Evolutionary conservation across 53 echinoderm and acorn worm genomes (phyloP).

Genomic region (Holothuria scabra): DNA sequence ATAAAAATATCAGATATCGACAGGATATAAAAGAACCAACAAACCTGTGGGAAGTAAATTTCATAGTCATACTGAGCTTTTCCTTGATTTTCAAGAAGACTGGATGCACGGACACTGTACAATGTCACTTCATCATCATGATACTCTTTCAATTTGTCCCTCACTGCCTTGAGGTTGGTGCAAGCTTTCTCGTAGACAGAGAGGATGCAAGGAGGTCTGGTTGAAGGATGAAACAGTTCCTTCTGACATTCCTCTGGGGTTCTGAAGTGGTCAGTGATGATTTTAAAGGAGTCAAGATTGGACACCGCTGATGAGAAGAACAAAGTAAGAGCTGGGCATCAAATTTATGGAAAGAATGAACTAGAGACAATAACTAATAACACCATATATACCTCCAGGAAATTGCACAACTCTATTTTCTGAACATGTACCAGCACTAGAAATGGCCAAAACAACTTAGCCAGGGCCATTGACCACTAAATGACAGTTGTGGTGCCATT

Average conservation of each 20-base stretch:
- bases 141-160: constrained; percentile 88
- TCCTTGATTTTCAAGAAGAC: constrained; percentile 67
- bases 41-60: constrained; percentile 82
- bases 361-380: no score
- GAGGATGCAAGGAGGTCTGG: constrained; percentile 75
- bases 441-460: no score
- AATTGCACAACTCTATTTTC: no score
- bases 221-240: constrained; percentile 69
- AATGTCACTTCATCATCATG: constrained; percentile 84
- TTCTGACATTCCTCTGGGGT: constrained; percentile 54
- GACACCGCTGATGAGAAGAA: constrained; percentile 73
- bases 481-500: no score
- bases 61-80: constrained; percentile 83
- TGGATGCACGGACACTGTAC: constrained; percentile 74
- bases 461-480: no score
- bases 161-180: constrained; percentile 86
- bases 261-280: constrained; percentile 74
- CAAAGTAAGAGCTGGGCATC: background rate
- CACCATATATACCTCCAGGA: no score
- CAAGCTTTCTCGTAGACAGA: constrained; percentile 74
- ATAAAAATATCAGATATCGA: no score
- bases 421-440: no score
- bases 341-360: background rate
- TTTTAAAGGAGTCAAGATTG: constrained; percentile 79
- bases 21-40: background rate